These are phyloP conservation scores for Synanceia verrucosa DNA, from an alignment of 2,797 vertebrate species.

Conservation along the genomic window DNA sequence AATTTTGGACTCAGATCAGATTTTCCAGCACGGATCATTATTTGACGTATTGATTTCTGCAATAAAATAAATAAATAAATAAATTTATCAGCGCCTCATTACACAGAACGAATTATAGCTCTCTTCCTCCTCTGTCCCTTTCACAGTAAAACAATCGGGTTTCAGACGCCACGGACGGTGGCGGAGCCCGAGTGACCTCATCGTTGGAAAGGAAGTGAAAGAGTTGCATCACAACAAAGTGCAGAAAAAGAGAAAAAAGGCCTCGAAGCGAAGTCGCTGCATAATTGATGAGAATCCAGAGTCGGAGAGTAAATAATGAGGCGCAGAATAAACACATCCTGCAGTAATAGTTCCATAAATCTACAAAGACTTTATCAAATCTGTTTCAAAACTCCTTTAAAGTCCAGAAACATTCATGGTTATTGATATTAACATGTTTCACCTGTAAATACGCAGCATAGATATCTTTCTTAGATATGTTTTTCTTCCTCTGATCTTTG, in stretches of 20 bases:
- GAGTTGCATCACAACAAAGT: slow-evolving; percentile 73
- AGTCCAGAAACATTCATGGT: neutral
- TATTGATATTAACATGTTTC: too few species aligned
- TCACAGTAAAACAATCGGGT: neutral
- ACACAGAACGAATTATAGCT: slow-evolving; percentile 61
- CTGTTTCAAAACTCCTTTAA: neutral
- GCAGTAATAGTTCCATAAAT: neutral
- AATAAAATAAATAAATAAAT: too few species aligned
- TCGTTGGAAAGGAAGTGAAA: slow-evolving; percentile 63
- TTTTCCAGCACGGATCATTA: slow-evolving; percentile 63
- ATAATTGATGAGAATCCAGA: slow-evolving; percentile 61
- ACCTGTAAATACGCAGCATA: too few species aligned
- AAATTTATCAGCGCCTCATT: slow-evolving; percentile 63
- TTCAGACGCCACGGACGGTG: slow-evolving; percentile 10
- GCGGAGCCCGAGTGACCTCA: slow-evolving; percentile 23
- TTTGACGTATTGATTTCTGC: slow-evolving; percentile 70
- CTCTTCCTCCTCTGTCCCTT: neutral
- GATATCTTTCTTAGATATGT: too few species aligned
- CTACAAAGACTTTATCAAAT: slow-evolving; percentile 28
- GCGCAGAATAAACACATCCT: slow-evolving; percentile 28
- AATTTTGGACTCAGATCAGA: slow-evolving; percentile 72
- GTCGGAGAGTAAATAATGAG: slow-evolving; percentile 53
- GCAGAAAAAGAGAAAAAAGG: slow-evolving; percentile 48
- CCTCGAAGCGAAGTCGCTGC: slow-evolving; percentile 59
- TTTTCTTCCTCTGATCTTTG: too few species aligned